Evolutionary conservation across 2,113 vertebrate genomes (phyloP).

Genomic region (Glaucidium brasilianum): DNA sequence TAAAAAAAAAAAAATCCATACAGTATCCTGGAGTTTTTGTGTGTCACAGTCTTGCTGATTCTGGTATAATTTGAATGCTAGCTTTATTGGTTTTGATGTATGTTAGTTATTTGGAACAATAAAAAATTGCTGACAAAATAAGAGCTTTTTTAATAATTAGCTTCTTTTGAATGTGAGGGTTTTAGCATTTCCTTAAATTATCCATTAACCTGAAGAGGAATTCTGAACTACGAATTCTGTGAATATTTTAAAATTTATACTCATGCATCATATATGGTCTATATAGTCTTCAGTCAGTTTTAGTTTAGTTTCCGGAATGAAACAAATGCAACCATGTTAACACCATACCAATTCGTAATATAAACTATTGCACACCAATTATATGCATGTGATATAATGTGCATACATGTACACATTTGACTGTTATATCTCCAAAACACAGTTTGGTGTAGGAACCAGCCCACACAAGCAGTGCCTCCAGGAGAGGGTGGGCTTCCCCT

Average conservation of each 20-base stretch:
- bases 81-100: neutral
- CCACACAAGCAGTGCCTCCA: rapidly evolving
- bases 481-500: no score
- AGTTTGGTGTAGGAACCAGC: no score
- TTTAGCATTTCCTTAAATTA: neutral
- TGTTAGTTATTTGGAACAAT: neutral
- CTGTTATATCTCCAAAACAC: neutral
- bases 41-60: neutral
- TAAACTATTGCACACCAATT: neutral
- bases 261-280: rapidly evolving
- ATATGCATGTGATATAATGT: rapidly evolving
- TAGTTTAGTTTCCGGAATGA: neutral
- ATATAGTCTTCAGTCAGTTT: neutral
- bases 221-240: neutral
- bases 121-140: neutral
- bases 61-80: rapidly evolving
- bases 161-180: neutral
- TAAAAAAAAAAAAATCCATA: neutral
- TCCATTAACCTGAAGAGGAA: neutral
- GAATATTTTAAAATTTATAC: neutral
- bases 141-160: neutral
- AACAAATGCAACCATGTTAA: neutral
- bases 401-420: rapidly evolving
- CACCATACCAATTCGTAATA: neutral
- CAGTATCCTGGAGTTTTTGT: neutral